Evolutionary conservation across 2,888 invertebrate species (phyloP).

Genomic region (Ectemnius continuus): DNA sequence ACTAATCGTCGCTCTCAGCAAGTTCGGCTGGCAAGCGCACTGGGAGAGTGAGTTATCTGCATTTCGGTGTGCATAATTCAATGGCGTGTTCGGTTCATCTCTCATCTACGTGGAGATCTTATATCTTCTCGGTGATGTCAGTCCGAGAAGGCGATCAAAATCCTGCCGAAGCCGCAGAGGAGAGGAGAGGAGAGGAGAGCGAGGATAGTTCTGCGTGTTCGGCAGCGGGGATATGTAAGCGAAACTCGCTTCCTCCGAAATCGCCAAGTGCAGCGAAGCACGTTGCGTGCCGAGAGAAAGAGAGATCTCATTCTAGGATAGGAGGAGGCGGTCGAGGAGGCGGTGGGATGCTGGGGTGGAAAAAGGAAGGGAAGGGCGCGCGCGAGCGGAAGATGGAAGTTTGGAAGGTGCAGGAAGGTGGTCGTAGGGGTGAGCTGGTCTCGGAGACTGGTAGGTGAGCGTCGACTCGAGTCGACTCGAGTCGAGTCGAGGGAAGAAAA

Average conservation of each 20-base stretch:
- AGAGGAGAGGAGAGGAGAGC: background rate
- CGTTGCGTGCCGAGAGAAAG: slow-evolving; percentile 15
- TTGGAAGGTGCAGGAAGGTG: slow-evolving; percentile 65
- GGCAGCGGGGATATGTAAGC: too few relatives aligned
- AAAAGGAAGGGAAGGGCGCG: slow-evolving; percentile 14
- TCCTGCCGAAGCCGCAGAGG: background rate
- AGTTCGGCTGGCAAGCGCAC: too few relatives aligned
- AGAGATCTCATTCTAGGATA: background rate
- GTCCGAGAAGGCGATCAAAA: background rate
- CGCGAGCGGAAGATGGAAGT: slow-evolving; percentile 64
- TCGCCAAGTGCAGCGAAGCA: slow-evolving; percentile 23
- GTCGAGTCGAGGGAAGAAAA: slow-evolving; percentile 82
- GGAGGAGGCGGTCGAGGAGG: background rate
- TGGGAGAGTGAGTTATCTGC: too few relatives aligned
- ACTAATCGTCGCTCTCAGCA: too few relatives aligned
- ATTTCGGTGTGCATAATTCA: too few relatives aligned
- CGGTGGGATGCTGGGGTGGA: background rate
- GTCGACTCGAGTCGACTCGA: slow-evolving; percentile 68
- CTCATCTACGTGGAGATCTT: too few relatives aligned
- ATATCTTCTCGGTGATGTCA: too few relatives aligned
- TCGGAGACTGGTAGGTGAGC: slow-evolving; percentile 75
- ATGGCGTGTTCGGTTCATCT: too few relatives aligned
- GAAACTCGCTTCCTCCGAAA: slow-evolving; percentile 14
- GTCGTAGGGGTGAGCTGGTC: slow-evolving; percentile 72
- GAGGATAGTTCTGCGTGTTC: background rate